Evolutionary conservation across 1,140 invertebrate genomes (phyloP).

Genomic region (Orchesella cincta): DNA sequence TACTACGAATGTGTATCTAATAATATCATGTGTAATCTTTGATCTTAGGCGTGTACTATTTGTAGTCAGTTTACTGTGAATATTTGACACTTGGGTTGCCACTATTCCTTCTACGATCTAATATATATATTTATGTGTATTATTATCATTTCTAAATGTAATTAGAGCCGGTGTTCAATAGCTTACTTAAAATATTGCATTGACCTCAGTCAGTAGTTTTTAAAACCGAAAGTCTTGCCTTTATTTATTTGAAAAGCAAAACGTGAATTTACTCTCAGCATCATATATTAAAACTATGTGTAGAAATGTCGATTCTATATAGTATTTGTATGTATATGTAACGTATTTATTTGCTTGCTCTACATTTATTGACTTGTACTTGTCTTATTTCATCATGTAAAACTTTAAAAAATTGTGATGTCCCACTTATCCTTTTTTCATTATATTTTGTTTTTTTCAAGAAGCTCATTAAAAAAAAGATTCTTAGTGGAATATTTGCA

Average conservation of each 20-base stretch:
- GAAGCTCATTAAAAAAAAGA: constrained; percentile 18
- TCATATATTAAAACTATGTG: background rate
- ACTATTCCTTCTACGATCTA: background rate
- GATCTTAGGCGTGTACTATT: background rate
- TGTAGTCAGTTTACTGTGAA: background rate
- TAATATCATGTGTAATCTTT: background rate
- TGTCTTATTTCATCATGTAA: background rate
- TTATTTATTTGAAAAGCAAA: constrained; percentile 6
- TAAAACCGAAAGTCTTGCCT: constrained; percentile 17
- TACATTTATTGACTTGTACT: background rate
- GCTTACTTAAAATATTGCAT: constrained; percentile 14
- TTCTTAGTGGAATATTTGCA: constrained; percentile 11
- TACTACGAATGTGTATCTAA: background rate
- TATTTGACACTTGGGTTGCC: background rate
- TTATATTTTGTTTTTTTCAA: constrained; percentile 13
- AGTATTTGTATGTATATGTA: background rate
- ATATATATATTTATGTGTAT: background rate
- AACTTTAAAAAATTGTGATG: constrained; percentile 4
- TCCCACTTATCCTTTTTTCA: constrained; percentile 3
- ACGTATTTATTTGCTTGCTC: constrained; percentile 18
- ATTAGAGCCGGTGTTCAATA: constrained; percentile 22
- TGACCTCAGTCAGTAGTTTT: background rate
- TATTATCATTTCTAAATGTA: background rate
- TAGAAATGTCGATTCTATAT: background rate
- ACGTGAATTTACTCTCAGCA: constrained; percentile 1